Evolutionary conservation across 2,113 vertebrate species (phyloP).

Genomic region (Micronycteris hirsuta): DNA sequence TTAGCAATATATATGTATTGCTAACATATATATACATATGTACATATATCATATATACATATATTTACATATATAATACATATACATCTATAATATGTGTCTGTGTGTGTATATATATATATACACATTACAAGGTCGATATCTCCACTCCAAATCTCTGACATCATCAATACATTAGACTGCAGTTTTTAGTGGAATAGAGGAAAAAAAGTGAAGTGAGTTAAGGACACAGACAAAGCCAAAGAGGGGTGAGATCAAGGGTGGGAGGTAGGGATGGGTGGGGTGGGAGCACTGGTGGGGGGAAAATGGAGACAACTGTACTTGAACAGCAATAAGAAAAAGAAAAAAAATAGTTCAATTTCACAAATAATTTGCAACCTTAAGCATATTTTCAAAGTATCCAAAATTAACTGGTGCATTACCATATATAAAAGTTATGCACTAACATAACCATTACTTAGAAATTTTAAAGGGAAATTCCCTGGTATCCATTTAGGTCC

Average conservation of each 20-base stretch:
- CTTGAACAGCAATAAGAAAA: too few relatives aligned
- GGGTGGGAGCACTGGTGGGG: too few relatives aligned
- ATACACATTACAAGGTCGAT: too few relatives aligned
- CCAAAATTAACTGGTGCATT: not conserved
- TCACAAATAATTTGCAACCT: conserved; percentile 37
- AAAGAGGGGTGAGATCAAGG: too few relatives aligned
- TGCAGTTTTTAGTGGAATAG: not conserved
- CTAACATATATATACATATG: too few relatives aligned
- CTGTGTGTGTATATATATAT: too few relatives aligned
- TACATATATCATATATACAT: too few relatives aligned
- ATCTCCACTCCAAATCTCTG: not conserved
- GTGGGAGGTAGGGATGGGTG: too few relatives aligned
- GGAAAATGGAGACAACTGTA: too few relatives aligned
- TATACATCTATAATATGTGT: too few relatives aligned
- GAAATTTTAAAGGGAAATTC: conserved; percentile 68
- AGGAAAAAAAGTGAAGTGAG: not conserved
- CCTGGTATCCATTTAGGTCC: conserved; percentile 96
- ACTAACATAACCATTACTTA: not conserved
- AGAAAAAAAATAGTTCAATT: not conserved
- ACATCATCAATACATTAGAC: not conserved
- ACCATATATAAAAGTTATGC: not conserved
- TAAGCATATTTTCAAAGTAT: not conserved
- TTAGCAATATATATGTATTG: not conserved
- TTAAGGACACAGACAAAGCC: not conserved
- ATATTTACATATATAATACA: too few relatives aligned